Conservation (phyloP, 1,140 invertebrate genomes). For the Chelonus insularis region DNA sequence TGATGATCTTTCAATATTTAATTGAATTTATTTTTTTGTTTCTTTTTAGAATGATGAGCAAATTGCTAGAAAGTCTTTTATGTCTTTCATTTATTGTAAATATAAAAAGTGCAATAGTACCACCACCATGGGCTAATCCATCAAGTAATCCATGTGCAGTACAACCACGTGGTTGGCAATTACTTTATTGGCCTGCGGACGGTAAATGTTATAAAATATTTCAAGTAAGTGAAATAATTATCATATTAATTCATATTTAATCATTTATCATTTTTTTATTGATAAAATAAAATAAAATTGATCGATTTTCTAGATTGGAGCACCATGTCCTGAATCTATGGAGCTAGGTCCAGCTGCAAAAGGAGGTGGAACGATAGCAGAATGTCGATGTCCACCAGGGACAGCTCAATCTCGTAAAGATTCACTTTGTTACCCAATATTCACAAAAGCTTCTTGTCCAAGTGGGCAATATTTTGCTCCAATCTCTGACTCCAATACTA, state of each 20-base stretch:
- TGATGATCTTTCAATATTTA: no score
- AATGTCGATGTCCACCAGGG: slow-evolving; percentile 78
- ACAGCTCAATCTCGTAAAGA: slow-evolving; percentile 65
- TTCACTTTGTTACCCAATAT: slow-evolving; percentile 70
- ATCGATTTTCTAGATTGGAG: slow-evolving; percentile 64
- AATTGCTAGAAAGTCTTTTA: slow-evolving; percentile 32
- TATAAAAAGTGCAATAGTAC: slow-evolving; percentile 65
- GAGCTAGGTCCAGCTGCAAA: slow-evolving; percentile 71
- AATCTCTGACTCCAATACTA: slow-evolving; percentile 48
- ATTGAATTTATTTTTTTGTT: slow-evolving; percentile 17
- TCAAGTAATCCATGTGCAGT: slow-evolving; percentile 77
- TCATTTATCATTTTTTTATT: no score
- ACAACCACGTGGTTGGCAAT: slow-evolving; percentile 78
- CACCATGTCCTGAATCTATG: slow-evolving; percentile 81
- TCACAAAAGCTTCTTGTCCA: slow-evolving; percentile 70
- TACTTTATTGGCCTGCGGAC: slow-evolving; percentile 79
- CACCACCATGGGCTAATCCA: slow-evolving; percentile 82
- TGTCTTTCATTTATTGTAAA: slow-evolving; percentile 37
- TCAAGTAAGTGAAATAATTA: slow-evolving; percentile 60
- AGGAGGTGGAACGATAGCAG: slow-evolving; percentile 65
- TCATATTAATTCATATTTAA: slow-evolving; percentile 24
- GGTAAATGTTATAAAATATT: slow-evolving; percentile 86
- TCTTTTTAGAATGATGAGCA: slow-evolving; percentile 43
- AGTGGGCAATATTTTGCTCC: slow-evolving; percentile 74
- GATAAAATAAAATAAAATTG: no score